Base-by-base conservation (phyloP, 1,140 invertebrate species). In the Bactericera cockerelli region DNA sequence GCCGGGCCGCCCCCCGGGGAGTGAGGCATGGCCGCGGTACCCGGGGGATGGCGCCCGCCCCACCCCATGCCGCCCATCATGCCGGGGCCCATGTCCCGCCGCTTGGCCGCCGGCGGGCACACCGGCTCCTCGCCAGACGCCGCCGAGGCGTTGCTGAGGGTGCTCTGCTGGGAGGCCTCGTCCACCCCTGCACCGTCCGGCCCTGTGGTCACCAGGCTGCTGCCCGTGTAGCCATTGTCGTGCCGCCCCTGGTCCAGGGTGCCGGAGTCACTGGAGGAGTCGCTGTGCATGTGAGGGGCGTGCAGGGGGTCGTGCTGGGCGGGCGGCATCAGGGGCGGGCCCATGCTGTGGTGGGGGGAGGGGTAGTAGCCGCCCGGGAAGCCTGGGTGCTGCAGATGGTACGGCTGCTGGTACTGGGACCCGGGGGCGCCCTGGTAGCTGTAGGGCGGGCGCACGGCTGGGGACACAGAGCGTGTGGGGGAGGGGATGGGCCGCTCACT, bases 381-480 rank as follows among this genome's bases (percentile, higher is more conserved):
- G 19, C 24, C 14, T 8, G 19, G 14, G 55, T 56, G 19, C 22
- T 49, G 42, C 42, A 49, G 6, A 16, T 49, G 42, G 22, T 49
- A 49, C 19, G 10, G 33, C 10, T 49, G 22, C n/a, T 49, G 42
- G 22, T 16, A 49, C 19, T 22, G n/a, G 8, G 42, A 22, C n/a
- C 42, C 42, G 8, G 42, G 42, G 22, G 4, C n/a, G 6, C n/a
- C 42, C 22, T 49, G 42, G 4, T 6, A 6, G 42, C 19, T 49
- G 42, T 49, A 59, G n/a, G 36, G 42, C 57, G 36, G 19, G n/a
- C 19, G 21, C 28, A 93, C 88, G 75, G 90, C 90, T 69, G 91
- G 91, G 72, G 91, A 94, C 86, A 93, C 93, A 71, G 90, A 94
- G 74, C 90, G 81, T 67, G 89, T 92, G 65, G 91, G 90, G 68